Base-by-base conservation (phyloP, 2,888 invertebrate genomes). In the Macaria liturata region DNA sequence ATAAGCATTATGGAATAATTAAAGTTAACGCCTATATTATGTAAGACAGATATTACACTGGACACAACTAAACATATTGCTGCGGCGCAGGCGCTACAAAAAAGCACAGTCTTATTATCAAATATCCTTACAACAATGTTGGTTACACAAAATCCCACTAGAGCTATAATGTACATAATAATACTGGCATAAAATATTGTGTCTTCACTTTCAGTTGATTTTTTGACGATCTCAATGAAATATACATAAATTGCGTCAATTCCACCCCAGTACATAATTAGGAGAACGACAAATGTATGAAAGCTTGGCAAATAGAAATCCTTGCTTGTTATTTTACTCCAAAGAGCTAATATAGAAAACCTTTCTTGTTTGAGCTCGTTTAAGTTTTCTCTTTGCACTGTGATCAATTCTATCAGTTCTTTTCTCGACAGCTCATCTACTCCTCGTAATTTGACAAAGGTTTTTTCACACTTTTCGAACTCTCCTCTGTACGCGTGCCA, bases 401-500 rank as follows among this genome's bases (percentile, higher is more conserved):
- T 4, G 9, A 51, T 45, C 20, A 51, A 44, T 30, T 45, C 30
- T 30, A 37, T 20, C 30, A 51, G 32, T 45, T 51, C 51, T 8
- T n/a, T 45, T 6, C 34, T 51, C 5, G 51, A 45, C 6, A 37
- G 3, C n/a, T 51, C 51, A 8, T 51, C 51, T 0, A n/a, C 3
- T 8, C 39, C 45, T 44, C 51, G 32, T 30, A 45, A 45, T 30
- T 51, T 20, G 9, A 31, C 8, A 7, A 51, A 51, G n/a, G 45
- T 34, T 45, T 9, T 32, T 37, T 51, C 37, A 30, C 51, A 51
- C 30, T 39, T 37, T 8, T 51, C 31, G 30, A 51, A 45, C 32
- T 45, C 30, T 37, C 51, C 51, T 51, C n/a, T 51, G 9, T 4
- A 45, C 20, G 51, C 51, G 31, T 37, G n/a, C 51, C 51, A 51